Base-by-base conservation (phyloP, 37 sponge, comb jelly and placozoan genomes). In the Halichondria panicea region DNA sequence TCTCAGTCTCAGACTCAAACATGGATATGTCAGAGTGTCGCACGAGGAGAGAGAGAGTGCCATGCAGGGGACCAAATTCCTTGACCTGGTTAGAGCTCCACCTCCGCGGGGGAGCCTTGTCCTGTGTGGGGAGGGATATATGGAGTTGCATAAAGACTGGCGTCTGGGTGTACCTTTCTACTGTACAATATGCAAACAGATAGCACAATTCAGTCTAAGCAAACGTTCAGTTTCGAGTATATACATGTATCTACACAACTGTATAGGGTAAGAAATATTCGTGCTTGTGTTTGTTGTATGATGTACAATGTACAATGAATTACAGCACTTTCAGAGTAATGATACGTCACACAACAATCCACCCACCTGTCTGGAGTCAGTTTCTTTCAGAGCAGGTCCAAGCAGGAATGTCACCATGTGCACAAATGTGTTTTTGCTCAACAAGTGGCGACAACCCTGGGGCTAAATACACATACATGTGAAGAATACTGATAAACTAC, bases 21-120 rank as follows among this genome's bases (percentile, higher is more conserved):
- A 53, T 31, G 22, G 91, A 85, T 40, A 91, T 55, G 58, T 91
- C 83, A 28, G 75, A 59, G 79, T 84, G 76, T 28, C 82, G 68
- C 41, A 91, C 74, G 55, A 91, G 59, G 18, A 82, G 42, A 9
- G 80, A 86, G 25, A 91, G 73, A 3, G 82, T 77, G 19, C 78
- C 27, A 36, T 87, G 67, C 24, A 91, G 77, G 4, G 76, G 67
- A 68, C 77, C 78, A 75, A 91, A 86, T 43, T 91, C 87, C 69
- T 72, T 91, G 40, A 81, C 73, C 74, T 85, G 87, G 65, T 59
- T 70, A 22, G 74, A 68, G 54, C 62, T 81, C 91, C 91, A 91
- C 21, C 87, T 68, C 6, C 70, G 75, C 1, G 75, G 83, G 18
- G 50, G 43, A 13, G 30, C 6, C 68, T 66, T 66, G 43, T 79